Evolutionary conservation across 1,140 invertebrate genomes (phyloP), one percentile per base, ranked within the genome.

Genomic region (Hycleus phaleratus): DNA sequence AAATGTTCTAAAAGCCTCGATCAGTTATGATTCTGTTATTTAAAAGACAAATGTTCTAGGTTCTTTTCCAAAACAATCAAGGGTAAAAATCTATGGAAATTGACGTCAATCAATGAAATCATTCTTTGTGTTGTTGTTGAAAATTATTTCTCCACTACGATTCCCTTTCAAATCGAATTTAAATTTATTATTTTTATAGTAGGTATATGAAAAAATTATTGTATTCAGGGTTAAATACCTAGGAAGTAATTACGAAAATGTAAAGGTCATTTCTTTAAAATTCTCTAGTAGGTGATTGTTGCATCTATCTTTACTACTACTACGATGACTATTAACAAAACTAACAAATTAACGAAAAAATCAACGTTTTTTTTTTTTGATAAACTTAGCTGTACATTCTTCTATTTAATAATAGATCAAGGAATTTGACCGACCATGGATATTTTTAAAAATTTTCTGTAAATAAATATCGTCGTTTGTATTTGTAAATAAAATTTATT

Each of bases 201-300:
- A 18, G 18, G 18, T 18, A 18, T 18, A 18, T 18, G 18, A 32
- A 32, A 46, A 53, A 53, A 53, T 53, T 45, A 45, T 45, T 45
- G 44, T 42, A 12, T 26, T 53, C 51, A 53, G 51, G 51, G 51
- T 53, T 53, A 53, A 45, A 46, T 38, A 46, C 42, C 51, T 46
- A 53, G 51, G 51, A 53, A 53, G 51, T 53, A 46, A 53, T 53
- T 53, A 46, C 32, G 51, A 46, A 53, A 53, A 53, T 53, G 51
- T 53, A 53, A 53, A 53, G 51, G 51, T 53, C 51, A 12, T 11
- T 42, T 53, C 46, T 53, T 53, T 53, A 53, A 32, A 32, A 32
- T 18, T 18, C 18, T 18, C 18, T 2, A 18, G 18, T 18, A 18
- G 18, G 18, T 18, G 18, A 18, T 18, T 18, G 18, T 18, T 18